Base-by-base conservation (phyloP, 2,888 invertebrate species). In the Neocrepidodera transversa region DNA sequence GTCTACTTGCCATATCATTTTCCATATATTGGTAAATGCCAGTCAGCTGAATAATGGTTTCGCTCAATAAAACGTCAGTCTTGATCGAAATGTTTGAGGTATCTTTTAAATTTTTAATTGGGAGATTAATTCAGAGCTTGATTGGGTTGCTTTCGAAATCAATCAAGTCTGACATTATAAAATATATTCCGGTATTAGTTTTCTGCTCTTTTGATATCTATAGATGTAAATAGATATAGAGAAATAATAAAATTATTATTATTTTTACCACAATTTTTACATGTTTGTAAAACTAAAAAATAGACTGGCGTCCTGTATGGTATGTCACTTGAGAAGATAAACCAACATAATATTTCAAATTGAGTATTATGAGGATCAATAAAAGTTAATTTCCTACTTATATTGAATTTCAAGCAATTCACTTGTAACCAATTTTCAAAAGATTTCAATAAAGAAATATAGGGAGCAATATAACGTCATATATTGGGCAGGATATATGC, bases 401-500 rank as follows among this genome's bases (percentile, higher is more conserved):
- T 48, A 48, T 48, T 48, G 48, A 35, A 48, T 48, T 17, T 18
- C n/a, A 52, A 38, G 52, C 30, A 47, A 38, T 58, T 45, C 49
- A 49, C 54, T 54, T 54, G 50, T 54, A 59, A 50, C 32, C 48
- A 53, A 59, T 45, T 56, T 60, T 47, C 58, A 62, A n/a, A n/a
- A 60, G 60, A 63, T 60, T 52, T 53, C 58, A 52, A 58, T 58
- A 58, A 58, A 47, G 52, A 47, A 58, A 58, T 51, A 52, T 51
- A 36, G 38, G 52, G 53, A 48, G 59, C 51, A 61, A 63, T 58
- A 63, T 61, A 63, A 60, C 49, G 57, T 58, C 58, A 51, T 55
- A 58, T 60, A 58, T 57, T 56, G 51, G 47, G 47, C 43, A 43
- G 52, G 56, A 64, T 60, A 66, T 63, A 64, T 66, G 64, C 66